Percentiles rank a stretch among this genome's conserved stretches.
phyloP scores from a whole-genome alignment of 2,113 vertebrate genomes.

The Narcine bancroftii region DNA sequence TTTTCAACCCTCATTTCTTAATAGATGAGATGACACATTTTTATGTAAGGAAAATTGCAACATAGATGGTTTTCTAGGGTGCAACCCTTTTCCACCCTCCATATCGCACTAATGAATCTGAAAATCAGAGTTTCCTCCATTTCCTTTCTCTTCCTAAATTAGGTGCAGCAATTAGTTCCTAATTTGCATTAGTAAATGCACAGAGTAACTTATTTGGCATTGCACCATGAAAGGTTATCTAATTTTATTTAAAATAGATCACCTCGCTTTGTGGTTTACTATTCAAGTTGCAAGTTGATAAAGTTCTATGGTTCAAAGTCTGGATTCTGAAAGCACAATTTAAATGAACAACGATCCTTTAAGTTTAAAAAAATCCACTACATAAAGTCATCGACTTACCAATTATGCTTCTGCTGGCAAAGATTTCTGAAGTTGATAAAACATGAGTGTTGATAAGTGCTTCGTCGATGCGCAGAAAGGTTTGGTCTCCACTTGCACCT shows the following conservation, averaged over 20 bases:
- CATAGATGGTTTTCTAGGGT: no score
- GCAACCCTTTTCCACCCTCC: no score
- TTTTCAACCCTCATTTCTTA: no score
- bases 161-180: neutral
- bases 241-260: neutral
- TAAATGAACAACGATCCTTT: neutral
- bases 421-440: constrained; percentile 93
- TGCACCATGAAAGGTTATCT: neutral
- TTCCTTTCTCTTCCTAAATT: neutral
- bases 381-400: constrained; percentile 54
- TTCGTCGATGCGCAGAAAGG: constrained; percentile 92
- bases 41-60: no score
- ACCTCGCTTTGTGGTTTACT: neutral
- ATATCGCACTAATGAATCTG: neutral
- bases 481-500: constrained; percentile 94
- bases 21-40: no score
- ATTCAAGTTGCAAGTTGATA: neutral
- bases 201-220: neutral
- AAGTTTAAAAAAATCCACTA: neutral
- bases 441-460: constrained; percentile 98
- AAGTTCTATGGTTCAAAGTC: no score
- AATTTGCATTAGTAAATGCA: neutral
- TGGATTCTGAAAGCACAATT: neutral
- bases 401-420: constrained; percentile 96
- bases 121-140: no score